phyloP scores from a whole-genome alignment of 2,113 vertebrate genomes.

The Leptocoma aspasia region DNA sequence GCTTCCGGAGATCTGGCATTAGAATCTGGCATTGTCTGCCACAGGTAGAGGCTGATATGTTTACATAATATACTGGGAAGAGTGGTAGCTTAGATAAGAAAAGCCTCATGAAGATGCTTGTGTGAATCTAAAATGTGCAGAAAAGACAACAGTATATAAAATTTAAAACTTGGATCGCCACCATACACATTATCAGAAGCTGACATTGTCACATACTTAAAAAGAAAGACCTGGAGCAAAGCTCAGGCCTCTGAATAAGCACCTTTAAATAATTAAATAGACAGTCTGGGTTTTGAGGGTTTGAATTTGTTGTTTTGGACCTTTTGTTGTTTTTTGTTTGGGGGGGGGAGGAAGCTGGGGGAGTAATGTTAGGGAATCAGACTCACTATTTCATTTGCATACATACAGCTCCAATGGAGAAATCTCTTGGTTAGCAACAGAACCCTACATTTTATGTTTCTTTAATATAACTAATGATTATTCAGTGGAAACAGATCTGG shows the following conservation, averaged over 20 bases:
- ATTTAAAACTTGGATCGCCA: not conserved
- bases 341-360: accelerated
- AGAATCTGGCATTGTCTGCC: not conserved
- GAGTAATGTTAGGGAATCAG: not conserved
- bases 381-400: not conserved
- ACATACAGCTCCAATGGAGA: not conserved
- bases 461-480: not conserved
- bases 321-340: not conserved
- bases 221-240: not conserved
- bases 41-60: not conserved
- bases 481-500: not conserved
- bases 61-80: not conserved
- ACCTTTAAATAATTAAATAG: not conserved
- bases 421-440: not conserved
- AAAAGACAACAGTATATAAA: not conserved
- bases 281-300: not conserved
- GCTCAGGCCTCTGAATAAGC: not conserved
- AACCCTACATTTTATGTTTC: not conserved
- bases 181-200: not conserved
- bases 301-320: not conserved
- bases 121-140: not conserved
- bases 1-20: not conserved
- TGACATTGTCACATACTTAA: not conserved
- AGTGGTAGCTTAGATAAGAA: not conserved
- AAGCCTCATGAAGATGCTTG: not conserved